Evolutionary conservation across 2,888 invertebrate species (phyloP), one percentile per base, ranked within the genome.

Genomic region (Panopea generosa): DNA sequence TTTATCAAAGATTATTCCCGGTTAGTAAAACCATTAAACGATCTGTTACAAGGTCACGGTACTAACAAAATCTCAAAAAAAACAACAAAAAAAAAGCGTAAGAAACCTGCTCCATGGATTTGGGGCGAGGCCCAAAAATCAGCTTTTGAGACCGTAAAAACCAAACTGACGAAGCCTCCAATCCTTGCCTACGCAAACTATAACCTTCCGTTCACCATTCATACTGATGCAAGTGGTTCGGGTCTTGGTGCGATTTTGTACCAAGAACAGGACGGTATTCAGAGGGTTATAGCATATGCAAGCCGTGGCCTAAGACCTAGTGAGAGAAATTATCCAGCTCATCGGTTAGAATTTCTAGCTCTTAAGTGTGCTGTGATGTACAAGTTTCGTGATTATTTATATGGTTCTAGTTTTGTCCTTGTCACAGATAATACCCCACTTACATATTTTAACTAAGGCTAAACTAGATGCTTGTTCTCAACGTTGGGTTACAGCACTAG

Each of bases 191-290:
- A 57, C 49, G 69, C 53, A 18, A 26, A 53, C 20, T 53, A 53
- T 53, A 11, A 18, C 18, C 72, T 53, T 4, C 67, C 76, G n/a
- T 82, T 77, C 55, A 60, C 55, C 4, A n/a, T 82, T 4, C 61
- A 73, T 43, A 68, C 62, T 9, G 79, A 82, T 52, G 52, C 52
- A 4, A 3, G 6, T 20, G 9, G 3, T 22, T 4, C 3, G 24
- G 69, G 70, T 1, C 60, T 70, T 7, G 60, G 70, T 7, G 71
- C 66, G 16, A 55, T 76, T 3, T 26, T 71, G 18, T 71, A 66
- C 24, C 70, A n/a, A 76, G 55, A 60, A n/a, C 60, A 71, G 33
- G 38, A 65, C 24, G 70, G 61, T 2, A 7, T 33, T 0, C 43
- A 50, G 1, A 24, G 67, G 14, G 61, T 66, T 7, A 66, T 76